Evolutionary conservation across 2,888 invertebrate species (phyloP), one percentile per base, ranked within the genome.

Genomic region (Troglohyphantes excavatus): DNA sequence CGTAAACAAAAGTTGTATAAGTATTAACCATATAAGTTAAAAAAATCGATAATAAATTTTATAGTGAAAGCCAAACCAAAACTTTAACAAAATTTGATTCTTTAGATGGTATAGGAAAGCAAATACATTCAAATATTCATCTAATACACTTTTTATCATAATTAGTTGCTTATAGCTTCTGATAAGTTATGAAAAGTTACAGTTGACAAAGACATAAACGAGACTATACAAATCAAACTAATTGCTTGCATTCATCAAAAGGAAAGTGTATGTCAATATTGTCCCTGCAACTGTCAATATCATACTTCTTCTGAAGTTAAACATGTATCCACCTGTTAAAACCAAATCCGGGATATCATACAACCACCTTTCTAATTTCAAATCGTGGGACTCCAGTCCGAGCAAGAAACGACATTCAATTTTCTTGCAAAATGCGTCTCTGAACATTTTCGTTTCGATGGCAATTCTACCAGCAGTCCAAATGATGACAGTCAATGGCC

Each of bases 341-440:
- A 46, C 72, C 3, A 72, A 46, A 13, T 46, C 46, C 17, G 43
- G 72, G 0, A 5, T 46, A 2, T 72, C 72, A 2, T 46, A 72
- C 3, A 72, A 5, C 21, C 72, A 21, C 26, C 72, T 11, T 23
- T 72, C 72, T 3, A 72, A 1, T 9, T n/a, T n/a, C n/a, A n/a
- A 17, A 23, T 72, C 72, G 43, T 46, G 23, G 21, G 26, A 6
- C 21, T 9, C 11, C 9, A 13, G 1, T n/a, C 43, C 21, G 9
- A 3, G n/a, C 0, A 72, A 6, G 43, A 46, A 46, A 17, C 72
- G 21, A 5, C 11, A 5, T 26, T 23, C 13, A 0, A 46, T 17
- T 19, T 72, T 72, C 23, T 46, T 17, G 26, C 46, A 72, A 72
- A 46, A 72, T 21, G 26, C 23, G 7, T 43, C 72, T 72, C 46